Base-by-base conservation (phyloP, 1,140 invertebrate genomes). In the Apocrypta bakeri region DNA sequence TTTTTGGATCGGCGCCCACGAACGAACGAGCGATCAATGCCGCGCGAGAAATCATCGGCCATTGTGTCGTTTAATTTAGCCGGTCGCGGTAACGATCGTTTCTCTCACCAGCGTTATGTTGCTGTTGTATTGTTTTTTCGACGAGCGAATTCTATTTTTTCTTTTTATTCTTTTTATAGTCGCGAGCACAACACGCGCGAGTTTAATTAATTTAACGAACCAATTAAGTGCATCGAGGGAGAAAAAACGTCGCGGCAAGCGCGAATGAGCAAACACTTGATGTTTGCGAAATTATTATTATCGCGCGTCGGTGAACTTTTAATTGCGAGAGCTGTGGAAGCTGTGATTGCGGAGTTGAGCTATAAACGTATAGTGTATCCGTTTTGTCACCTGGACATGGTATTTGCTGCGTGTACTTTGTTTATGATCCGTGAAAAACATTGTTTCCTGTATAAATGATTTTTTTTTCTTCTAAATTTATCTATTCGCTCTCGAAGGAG, bases 181-280 rank as follows among this genome's bases (percentile, higher is more conserved):
- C 33, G 48, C 21, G 21, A 25, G 33, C 42, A 0, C 7, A 37
- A 11, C 24, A 25, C 40, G 42, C 25, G 25, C 33, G 75, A 89
- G 83, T 90, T 90, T 88, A 90, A 90, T 90, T 89, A 89, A 88
- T 90, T 87, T 89, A 90, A 90, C 88, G 87, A 88, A 85, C 87
- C 87, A 88, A 88, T 87, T 88, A 88, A 85, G 81, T 87, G 80
- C 85, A 82, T 84, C 85, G 85, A 86, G 64, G 61, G 74, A 63
- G 42, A 78, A 82, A 82, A 74, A 78, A 27, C 21, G n/a, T 72
- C 24, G 24, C 61, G 72, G 56, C 33, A 24, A 14, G 68, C 8
- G 68, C 8, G 78, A 27, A n/a, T 24, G n/a, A 29, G 68, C 31
- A 31, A n/a, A 17, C 76, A 42, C 63, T 42, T 48, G 31, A 68